Conservation (phyloP, 2,888 invertebrate species). For the Oegoconia quadripuncta region DNA sequence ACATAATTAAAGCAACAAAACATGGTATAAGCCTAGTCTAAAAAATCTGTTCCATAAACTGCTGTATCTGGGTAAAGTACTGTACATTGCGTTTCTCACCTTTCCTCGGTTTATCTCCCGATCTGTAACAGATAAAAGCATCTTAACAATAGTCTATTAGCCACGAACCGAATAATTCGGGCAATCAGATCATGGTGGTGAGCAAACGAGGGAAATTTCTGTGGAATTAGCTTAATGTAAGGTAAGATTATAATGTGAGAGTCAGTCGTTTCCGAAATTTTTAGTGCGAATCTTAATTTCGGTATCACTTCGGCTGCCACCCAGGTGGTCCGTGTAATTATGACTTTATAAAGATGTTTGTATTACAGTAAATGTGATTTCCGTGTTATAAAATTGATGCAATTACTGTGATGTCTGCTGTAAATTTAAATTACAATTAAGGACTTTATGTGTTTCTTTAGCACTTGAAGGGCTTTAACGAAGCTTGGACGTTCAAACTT, state of each 20-base stretch:
- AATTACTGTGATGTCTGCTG: too few relatives aligned
- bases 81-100: conserved; percentile 39
- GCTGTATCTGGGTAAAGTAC: conserved; percentile 1
- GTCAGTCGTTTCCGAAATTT: conserved; percentile 18
- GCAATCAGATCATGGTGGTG: conserved; percentile 34
- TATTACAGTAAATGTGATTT: not conserved
- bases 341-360: conserved; percentile 2
- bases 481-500: too few relatives aligned
- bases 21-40: not conserved
- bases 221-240: conserved; percentile 4
- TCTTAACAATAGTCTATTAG: conserved; percentile 56
- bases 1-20: not conserved
- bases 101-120: conserved; percentile 40
- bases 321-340: too few relatives aligned
- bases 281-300: conserved; percentile 20
- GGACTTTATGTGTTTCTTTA: too few relatives aligned
- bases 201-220: conserved; percentile 28
- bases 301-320: conserved; percentile 2
- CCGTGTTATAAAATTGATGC: not conserved
- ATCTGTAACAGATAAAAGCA: conserved; percentile 61
- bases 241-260: conserved; percentile 11
- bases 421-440: too few relatives aligned
- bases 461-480: too few relatives aligned
- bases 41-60: not conserved
- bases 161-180: conserved; percentile 36